Base-by-base conservation (phyloP, 2,797 vertebrate species). In the Hafferia zeledoni region DNA sequence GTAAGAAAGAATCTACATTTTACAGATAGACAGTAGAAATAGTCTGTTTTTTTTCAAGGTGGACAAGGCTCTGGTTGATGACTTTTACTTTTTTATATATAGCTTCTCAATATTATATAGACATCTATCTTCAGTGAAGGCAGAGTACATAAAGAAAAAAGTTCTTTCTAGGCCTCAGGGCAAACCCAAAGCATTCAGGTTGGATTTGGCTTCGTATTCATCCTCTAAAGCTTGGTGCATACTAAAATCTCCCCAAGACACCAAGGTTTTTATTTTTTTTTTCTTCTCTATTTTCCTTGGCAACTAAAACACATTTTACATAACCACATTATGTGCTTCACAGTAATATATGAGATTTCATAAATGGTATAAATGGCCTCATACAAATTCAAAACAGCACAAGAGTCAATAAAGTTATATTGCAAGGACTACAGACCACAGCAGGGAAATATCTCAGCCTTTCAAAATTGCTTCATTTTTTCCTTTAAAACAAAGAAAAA, bases 381-480 rank as follows among this genome's bases (percentile, higher is more conserved):
- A 95, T 94, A 92, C 94, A 96, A 96, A 96, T 96, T 97, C 92
- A 94, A 96, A 96, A 92, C 95, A 96, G 92, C 59, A 81, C 72
- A 96, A 89, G 79, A 92, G 82, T 94, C 94, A 93, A 93, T 95
- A 93, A 96, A 95, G 79, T 88, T 92, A 56, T 67, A 94, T 55
- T 93, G 69, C 61, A 81, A 96, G 59, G 89, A 87, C 76, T 83
- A 84, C 69, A 94, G 84, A 87, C 87, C 33, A 1, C 93, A 95
- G 47, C 59, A 93, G 44, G 20, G 50, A 97, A 96, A 94, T 91
- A 95, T 91, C 49, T 69, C 23, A 83, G 65, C 31, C 30, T 75
- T 94, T 89, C 20, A 83, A 89, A 94, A 87, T 16, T 25, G 12
- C 22, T 83, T 91, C 67, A 84, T 84, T 87, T 94, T 91, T 88